Base-by-base conservation (phyloP, 2,113 vertebrate species). In the Spea bombifrons region DNA sequence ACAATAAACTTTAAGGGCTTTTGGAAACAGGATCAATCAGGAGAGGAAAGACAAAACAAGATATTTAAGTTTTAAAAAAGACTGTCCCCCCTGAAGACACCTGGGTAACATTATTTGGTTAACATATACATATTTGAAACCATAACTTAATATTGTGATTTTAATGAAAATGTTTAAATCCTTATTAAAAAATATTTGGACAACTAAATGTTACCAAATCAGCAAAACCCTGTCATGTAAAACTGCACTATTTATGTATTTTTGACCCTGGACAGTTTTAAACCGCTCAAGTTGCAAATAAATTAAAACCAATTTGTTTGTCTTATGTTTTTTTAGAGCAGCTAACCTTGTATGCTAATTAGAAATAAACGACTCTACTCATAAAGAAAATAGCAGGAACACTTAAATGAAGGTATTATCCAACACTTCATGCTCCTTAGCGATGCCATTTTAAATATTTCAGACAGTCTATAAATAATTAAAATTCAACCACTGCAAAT, bases 391-490 rank as follows among this genome's bases (percentile, higher is more conserved):
- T 78, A 8, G 84, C 86, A 90, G 88, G 90, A 92, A 92, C 90
- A 75, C 85, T 83, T 84, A 92, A 90, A 92, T 89, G 88, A 91
- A 92, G 87, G 90, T 88, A 89, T 92, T 92, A 92, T 81, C 88
- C 84, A 90, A 86, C 85, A 89, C 88, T 93, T 91, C 88, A 92
- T 85, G 86, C 88, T 89, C 85, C 83, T 91, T 90, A 91, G 90
- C 86, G 87, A 90, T 92, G 89, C 88, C 88, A 88, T 90, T 92
- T 92, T 91, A 91, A 91, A 91, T 91, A 91, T 91, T 93, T 91
- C 84, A 92, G 88, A 88, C 85, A 85, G 86, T 59, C 88, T 89
- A 90, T 93, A 92, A 93, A 93, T 92, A 93, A 93, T 93, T 93
- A 93, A 93, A 91, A 87, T 81, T 77, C 88, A 87, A 91, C 90